Conservation (phyloP, 2,888 invertebrate species). For the Gastracanthus pulcherrimus region DNA sequence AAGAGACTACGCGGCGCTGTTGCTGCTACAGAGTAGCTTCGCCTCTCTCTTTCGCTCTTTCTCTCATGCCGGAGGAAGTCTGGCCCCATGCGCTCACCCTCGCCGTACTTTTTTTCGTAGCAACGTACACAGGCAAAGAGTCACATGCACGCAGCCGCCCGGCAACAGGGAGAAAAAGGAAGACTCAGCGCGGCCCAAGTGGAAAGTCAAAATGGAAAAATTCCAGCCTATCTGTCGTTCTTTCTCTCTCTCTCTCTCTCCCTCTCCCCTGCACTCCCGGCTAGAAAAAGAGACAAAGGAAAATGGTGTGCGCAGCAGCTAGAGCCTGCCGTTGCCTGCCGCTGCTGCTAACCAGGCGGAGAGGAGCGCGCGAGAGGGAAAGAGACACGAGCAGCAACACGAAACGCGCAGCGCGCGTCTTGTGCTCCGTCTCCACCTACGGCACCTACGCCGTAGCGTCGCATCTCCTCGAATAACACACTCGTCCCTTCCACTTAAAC, state of each 20-base stretch:
- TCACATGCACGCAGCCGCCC: neutral
- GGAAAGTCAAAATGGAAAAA: slow-evolving; percentile 29
- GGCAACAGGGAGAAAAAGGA: slow-evolving; percentile 6
- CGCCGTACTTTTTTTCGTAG: neutral
- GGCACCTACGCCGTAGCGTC: too few species aligned
- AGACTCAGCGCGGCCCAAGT: neutral
- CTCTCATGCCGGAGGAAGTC: neutral
- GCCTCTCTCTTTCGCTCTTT: neutral
- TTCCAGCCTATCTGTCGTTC: neutral
- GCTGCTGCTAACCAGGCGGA: neutral
- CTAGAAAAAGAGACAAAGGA: slow-evolving; percentile 42
- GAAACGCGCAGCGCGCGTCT: too few species aligned
- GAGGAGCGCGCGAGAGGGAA: neutral
- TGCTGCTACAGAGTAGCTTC: neutral
- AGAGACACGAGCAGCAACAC: too few species aligned
- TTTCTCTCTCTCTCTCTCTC: neutral
- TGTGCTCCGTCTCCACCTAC: too few species aligned
- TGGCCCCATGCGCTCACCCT: neutral
- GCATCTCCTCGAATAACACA: too few species aligned
- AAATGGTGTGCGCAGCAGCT: slow-evolving; percentile 5
- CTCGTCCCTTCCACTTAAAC: too few species aligned
- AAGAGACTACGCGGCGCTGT: neutral
- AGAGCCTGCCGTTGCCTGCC: neutral
- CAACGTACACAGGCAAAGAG: neutral
- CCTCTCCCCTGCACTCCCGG: neutral